Evolutionary conservation across 2,797 vertebrate genomes (phyloP), one percentile per base, ranked within the genome.

Genomic region (Phoeniculus purpureus): DNA sequence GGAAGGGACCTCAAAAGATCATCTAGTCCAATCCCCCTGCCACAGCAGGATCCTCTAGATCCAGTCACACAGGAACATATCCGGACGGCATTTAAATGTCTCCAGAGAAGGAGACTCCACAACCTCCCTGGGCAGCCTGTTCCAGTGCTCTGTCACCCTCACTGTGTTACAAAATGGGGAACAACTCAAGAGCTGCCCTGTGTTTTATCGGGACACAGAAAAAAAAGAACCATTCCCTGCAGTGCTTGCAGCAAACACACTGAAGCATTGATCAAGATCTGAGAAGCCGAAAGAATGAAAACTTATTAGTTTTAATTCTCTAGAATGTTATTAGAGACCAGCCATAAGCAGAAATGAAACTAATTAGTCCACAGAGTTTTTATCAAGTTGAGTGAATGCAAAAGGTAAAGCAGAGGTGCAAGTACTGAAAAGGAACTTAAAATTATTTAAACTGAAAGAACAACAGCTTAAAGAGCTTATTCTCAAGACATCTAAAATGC

Each of bases 221-320:
- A 77, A 37, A 59, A 70, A 90, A 70, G 55, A 72, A 20, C 32
- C 59, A 18, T 66, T 94, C 84, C 70, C 73, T 62, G 78, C 73
- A 59, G 48, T 22, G 55, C 51, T 85, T 29, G 55, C 76, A 64
- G 81, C 70, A 76, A 91, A 89, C 47, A 66, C 15, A 73, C 54
- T 7, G 12, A 66, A 78, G 48, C 88, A 85, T 5, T 51, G 60
- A 83, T 52, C 11, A 29, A 88, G 51, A 75, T 27, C 48, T 37
- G 86, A 88, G 62, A 89, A 91, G 91, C 50, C 73, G 70, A 75
- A 82, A 80, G 75, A 85, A 89, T 78, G 45, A 90, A 85, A 92
- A 90, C 45, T 37, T n/a, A n/a, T n/a, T n/a, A n/a, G n/a, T n/a
- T n/a, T 37, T 37, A 37, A 37, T 37, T n/a, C n/a, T n/a, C n/a